Evolutionary conservation across 2,113 vertebrate genomes (phyloP).

Genomic region (Polypterus bichir): DNA sequence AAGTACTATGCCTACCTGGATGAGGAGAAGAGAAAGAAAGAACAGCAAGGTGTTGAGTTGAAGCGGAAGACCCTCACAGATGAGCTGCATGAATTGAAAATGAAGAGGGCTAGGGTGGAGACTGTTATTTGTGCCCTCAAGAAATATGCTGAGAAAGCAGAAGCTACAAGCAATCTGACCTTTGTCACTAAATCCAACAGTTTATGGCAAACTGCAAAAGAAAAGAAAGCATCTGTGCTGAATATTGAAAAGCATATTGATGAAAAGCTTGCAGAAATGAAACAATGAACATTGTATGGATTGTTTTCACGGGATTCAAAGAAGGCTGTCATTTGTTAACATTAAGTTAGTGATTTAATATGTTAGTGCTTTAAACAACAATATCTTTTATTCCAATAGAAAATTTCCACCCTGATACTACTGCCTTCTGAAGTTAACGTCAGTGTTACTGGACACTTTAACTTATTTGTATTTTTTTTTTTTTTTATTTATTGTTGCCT

Average conservation of each 20-base stretch:
- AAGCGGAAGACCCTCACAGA: background rate
- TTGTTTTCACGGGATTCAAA: too few relatives aligned
- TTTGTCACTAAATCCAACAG: background rate
- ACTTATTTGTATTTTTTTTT: too few relatives aligned
- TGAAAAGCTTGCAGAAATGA: background rate
- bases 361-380: too few relatives aligned
- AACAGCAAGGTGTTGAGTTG: background rate
- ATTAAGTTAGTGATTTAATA: too few relatives aligned
- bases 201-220: background rate
- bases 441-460: too few relatives aligned
- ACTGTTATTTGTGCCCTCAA: background rate
- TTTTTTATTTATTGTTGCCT: too few relatives aligned
- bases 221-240: background rate
- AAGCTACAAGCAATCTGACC: background rate
- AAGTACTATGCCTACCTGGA: background rate
- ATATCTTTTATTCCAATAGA: too few relatives aligned
- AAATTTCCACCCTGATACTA: too few relatives aligned
- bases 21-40: background rate
- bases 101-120: background rate
- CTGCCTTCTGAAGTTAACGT: too few relatives aligned
- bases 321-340: too few relatives aligned
- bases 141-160: background rate
- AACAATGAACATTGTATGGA: background rate
- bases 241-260: background rate
- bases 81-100: background rate